Conservation (phyloP, 2,113 vertebrate genomes). For the Aplodontia rufa region DNA sequence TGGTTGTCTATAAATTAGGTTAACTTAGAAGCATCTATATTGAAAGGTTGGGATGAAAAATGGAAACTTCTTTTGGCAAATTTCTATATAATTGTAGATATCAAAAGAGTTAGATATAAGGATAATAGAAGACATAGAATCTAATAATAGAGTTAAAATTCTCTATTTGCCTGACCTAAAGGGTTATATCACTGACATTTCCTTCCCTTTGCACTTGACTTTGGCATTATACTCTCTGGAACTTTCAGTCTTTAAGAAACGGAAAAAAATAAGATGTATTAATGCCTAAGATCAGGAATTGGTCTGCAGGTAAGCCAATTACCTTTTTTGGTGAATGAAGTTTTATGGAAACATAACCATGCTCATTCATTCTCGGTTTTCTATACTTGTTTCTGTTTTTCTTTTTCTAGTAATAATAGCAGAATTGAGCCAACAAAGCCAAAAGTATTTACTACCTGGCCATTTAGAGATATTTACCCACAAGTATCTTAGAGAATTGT, state of each 20-base stretch:
- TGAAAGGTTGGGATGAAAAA: neutral
- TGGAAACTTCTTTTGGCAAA: neutral
- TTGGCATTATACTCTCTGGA: neutral
- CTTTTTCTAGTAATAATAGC: neutral
- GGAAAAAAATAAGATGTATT: neutral
- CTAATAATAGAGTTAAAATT: neutral
- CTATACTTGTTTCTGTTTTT: neutral
- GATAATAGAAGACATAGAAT: neutral
- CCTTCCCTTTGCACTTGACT: conserved; percentile 9
- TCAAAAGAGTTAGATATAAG: neutral
- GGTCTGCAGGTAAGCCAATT: neutral
- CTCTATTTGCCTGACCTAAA: neutral
- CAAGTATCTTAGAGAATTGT: neutral
- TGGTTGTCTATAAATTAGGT: neutral
- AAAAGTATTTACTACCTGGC: neutral
- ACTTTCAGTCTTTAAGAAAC: neutral
- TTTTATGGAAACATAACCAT: neutral
- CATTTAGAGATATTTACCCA: neutral
- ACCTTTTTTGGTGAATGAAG: neutral
- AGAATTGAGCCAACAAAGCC: neutral
- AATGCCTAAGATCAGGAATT: neutral
- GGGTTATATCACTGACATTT: neutral
- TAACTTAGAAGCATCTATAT: conserved; percentile 10
- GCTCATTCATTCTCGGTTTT: neutral
- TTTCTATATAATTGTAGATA: conserved; percentile 12